Base-by-base conservation (phyloP, 2,888 invertebrate genomes). In the Oxyteleia sp. region DNA sequence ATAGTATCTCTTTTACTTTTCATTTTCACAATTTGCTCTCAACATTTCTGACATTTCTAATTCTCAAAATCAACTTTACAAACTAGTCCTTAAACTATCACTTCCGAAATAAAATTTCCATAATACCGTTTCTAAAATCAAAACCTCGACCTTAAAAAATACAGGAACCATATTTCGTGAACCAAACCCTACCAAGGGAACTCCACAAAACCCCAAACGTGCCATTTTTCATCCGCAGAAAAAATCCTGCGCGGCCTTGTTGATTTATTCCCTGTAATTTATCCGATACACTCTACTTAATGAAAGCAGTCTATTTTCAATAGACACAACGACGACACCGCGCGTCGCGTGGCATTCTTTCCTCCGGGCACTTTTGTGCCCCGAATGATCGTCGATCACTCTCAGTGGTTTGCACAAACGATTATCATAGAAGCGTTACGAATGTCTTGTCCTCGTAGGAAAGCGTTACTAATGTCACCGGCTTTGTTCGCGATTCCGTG, bases 371-470 rank as follows among this genome's bases (percentile, higher is more conserved):
- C 72, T 72, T 66, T 68, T 51, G 72, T 57, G 38, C 47, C 0
- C 41, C 18, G 35, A 51, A 53, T 41, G 72, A 69, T 74, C 79
- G 63, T 72, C 57, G 68, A 79, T 74, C 74, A 83, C 49, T 45
- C 68, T 72, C 45, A 26, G 74, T 74, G 64, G 68, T 79, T 79
- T 32, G 74, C 68, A 71, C 84, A 64, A 84, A 80, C 71, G 75
- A 80, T 82, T 82, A 61, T 81, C 80, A 84, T 81, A 84, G 84
- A 82, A 84, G 83, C 84, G 82, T 86, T 78, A 51, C 82, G 75
- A 83, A 82, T 84, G 74, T 68, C 72, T 83, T 75, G 81, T 83
- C 43, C 68, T 49, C 75, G 41, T 82, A 66, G 68, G 68, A 83
- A 84, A 78, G 75, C 84, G 81, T 84, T 75, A 66, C 84, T 76